Evolutionary conservation across 2,888 invertebrate species (phyloP).

Genomic region (Apomyelois bistriatella): DNA sequence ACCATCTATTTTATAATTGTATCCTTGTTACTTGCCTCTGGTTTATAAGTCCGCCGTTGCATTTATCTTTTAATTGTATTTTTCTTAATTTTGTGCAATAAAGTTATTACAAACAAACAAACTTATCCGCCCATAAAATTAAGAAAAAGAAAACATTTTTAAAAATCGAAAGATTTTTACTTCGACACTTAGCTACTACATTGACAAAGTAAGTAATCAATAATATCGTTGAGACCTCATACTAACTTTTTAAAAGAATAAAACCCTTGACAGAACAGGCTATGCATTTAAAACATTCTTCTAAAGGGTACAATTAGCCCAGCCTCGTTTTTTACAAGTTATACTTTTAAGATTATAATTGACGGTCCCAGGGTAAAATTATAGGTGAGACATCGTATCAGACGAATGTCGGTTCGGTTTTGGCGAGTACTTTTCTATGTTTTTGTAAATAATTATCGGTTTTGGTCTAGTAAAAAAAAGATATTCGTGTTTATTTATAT

Average conservation of each 20-base stretch:
- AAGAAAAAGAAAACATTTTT: no score
- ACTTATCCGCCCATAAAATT: no score
- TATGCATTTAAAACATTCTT: constrained; percentile 49
- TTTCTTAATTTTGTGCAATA: no score
- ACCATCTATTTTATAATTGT: no score
- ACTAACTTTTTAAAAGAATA: constrained; percentile 27
- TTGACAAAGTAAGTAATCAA: background rate
- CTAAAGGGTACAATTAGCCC: constrained; percentile 51
- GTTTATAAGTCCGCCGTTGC: no score
- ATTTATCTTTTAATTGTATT: no score
- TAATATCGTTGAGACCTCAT: background rate
- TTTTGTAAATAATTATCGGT: constrained; percentile 1
- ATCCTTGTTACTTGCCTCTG: no score
- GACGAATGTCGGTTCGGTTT: background rate
- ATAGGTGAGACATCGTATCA: constrained; percentile 39
- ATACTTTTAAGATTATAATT: constrained; percentile 56
- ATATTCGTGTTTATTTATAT: background rate
- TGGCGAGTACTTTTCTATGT: background rate
- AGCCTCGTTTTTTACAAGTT: constrained; percentile 36
- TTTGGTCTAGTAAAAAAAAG: background rate
- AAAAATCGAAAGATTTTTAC: background rate
- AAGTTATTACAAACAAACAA: no score
- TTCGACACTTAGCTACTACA: background rate
- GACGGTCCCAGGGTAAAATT: constrained; percentile 48
- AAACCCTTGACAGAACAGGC: constrained; percentile 29